These are phyloP conservation scores for Hyalella azteca DNA, from an alignment of 2,888 invertebrate species.

Conservation along the genomic window DNA sequence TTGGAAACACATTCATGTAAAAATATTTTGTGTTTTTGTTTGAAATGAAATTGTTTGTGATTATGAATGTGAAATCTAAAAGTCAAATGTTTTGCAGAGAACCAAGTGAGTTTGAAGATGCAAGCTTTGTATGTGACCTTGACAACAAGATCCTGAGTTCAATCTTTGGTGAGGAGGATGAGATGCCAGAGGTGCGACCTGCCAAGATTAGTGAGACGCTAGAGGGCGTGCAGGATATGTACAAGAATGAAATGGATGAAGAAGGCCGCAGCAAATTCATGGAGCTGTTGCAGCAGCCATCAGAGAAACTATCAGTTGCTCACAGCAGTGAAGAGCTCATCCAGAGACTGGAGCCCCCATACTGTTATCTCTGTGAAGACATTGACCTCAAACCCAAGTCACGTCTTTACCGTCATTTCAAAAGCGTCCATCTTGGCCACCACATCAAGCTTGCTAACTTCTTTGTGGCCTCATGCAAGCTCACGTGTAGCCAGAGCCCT, in stretches of 20 bases:
- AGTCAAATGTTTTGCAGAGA: neutral
- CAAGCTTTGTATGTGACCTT: neutral
- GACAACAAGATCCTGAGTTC: constrained; percentile 1
- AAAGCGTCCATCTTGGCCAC: constrained; percentile 13
- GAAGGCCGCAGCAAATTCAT: constrained; percentile 15
- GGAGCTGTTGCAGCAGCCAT: neutral
- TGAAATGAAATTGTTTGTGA: too few species aligned
- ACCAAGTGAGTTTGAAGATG: constrained; percentile 8
- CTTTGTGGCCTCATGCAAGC: constrained; percentile 19
- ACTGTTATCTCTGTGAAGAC: constrained; percentile 23
- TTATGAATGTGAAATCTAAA: neutral
- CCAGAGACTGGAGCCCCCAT: constrained; percentile 2
- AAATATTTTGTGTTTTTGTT: too few species aligned
- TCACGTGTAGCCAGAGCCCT: neutral
- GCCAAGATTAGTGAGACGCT: constrained; percentile 21
- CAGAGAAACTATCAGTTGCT: constrained; percentile 20
- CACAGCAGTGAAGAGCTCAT: neutral
- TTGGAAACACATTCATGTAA: too few species aligned
- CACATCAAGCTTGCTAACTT: constrained; percentile 6
- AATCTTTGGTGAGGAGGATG: neutral
- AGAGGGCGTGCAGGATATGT: constrained; percentile 3
- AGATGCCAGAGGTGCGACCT: constrained; percentile 8
- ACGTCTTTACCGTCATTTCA: constrained; percentile 16
- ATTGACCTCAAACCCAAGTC: neutral
- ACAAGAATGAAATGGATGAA: constrained; percentile 16